phyloP scores from a whole-genome alignment of 1,140 invertebrate genomes.

The Armadillidium nasatum region DNA sequence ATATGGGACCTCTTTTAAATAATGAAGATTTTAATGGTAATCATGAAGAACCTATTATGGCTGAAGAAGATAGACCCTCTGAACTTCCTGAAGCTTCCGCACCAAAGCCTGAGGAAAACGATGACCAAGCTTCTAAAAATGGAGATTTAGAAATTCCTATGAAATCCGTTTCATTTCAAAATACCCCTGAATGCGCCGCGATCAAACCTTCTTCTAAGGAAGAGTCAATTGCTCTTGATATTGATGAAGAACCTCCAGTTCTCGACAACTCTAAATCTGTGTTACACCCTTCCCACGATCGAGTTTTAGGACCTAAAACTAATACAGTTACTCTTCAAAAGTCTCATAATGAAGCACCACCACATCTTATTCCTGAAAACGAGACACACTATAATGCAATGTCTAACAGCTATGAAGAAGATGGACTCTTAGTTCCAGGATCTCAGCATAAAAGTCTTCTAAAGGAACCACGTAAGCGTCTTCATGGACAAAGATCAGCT shows the following conservation, averaged over 20 bases:
- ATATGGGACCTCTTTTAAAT: not conserved
- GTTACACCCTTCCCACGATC: not conserved
- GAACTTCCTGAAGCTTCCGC: not conserved
- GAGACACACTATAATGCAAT: not conserved
- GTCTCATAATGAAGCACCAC: not conserved
- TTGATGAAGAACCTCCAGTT: not conserved
- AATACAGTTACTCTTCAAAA: not conserved
- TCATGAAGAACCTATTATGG: not conserved
- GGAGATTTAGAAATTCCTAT: not conserved
- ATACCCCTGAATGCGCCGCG: not conserved
- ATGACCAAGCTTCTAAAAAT: not conserved
- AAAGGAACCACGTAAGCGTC: not conserved
- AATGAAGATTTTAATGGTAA: slow-evolving; percentile 1
- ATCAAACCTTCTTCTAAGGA: not conserved
- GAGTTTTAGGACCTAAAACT: not conserved
- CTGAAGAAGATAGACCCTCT: not conserved
- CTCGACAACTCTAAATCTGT: not conserved
- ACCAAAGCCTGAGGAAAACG: not conserved
- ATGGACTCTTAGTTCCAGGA: not conserved
- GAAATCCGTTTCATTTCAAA: not conserved
- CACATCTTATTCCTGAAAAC: not conserved
- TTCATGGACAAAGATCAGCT: not conserved
- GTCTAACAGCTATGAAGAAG: not conserved
- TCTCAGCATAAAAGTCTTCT: not conserved
- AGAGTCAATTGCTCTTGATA: not conserved